Evolutionary conservation across 2,113 vertebrate species (phyloP), one percentile per base, ranked within the genome.

Genomic region (Pterophyllum scalare): DNA sequence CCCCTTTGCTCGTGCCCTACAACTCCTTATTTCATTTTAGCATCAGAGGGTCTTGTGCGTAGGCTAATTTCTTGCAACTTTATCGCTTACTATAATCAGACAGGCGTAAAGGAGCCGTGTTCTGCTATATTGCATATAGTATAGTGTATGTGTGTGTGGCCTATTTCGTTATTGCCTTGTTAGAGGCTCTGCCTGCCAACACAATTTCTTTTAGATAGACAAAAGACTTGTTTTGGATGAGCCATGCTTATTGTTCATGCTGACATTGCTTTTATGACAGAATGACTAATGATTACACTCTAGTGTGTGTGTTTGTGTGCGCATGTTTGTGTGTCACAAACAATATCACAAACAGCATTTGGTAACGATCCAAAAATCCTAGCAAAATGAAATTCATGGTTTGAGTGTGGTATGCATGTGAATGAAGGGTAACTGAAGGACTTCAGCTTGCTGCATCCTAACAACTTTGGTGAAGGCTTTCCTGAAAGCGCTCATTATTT

Each of bases 231-330:
- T 93, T 92, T 92, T 89, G 87, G 90, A 91, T 89, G 91, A 90
- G 90, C 90, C 59, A 38, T 87, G 83, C 88, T 91, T 90, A 86
- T 91, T 92, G 89, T 90, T 93, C 81, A 70, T 80, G 87, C 91
- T 94, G 91, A 94, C 92, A 83, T 33, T 83, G 87, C 86, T 85
- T 93, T 93, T 86, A 92, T 90, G 92, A 91, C 90, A 88, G 82
- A 77, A 87, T 94, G 91, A 93, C 84, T 90, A 92, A 94, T 89
- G 88, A 83, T 87, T 62, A 75, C 78, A 79, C 58, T 70, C 28
- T 5, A 6, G 40, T 80, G 31, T 77, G 19, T 76, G 78, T 84
- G 77, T 52, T 24, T 62, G 52, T 77, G 59, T 80, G 87, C 70
- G 52, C 49, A 54, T 52, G 2, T 67, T 54, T 72, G 78, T 46